Evolutionary conservation across 2,888 invertebrate genomes (phyloP).

Genomic region (Xiphydria camelus): DNA sequence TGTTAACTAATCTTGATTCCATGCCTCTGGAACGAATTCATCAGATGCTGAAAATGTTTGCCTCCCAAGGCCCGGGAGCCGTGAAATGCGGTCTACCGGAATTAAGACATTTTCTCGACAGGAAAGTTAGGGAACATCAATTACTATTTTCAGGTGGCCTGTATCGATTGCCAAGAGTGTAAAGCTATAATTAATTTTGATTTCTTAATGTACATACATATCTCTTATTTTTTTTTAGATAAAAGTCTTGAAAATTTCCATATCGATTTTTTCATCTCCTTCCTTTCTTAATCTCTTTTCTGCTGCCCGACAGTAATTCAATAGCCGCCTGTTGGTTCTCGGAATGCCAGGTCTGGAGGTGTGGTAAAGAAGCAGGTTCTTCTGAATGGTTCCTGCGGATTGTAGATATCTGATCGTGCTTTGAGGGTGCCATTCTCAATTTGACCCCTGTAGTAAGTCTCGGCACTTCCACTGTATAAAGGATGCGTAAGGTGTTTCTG

Average conservation of each 20-base stretch:
- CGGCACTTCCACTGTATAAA: slow-evolving; percentile 19
- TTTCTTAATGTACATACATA: slow-evolving; percentile 4
- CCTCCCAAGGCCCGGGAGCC: slow-evolving; percentile 85
- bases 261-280: background rate
- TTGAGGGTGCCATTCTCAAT: slow-evolving; percentile 26
- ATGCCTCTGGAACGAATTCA: slow-evolving; percentile 90
- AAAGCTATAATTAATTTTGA: too few relatives aligned
- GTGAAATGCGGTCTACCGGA: slow-evolving; percentile 89
- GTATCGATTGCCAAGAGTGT: slow-evolving; percentile 82
- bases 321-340: slow-evolving; percentile 25
- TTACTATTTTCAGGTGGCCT: slow-evolving; percentile 82
- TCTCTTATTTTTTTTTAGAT: too few relatives aligned
- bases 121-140: slow-evolving; percentile 90
- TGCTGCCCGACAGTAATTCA: slow-evolving; percentile 1
- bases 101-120: slow-evolving; percentile 84
- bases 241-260: background rate
- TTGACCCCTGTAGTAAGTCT: slow-evolving; percentile 25
- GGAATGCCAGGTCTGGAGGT: slow-evolving; percentile 20
- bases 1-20: slow-evolving; percentile 93
- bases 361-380: slow-evolving; percentile 24
- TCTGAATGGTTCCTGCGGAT: slow-evolving; percentile 27
- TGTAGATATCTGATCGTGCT: slow-evolving; percentile 18
- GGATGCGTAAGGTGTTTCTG: slow-evolving; percentile 21
- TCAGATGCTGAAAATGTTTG: slow-evolving; percentile 96
- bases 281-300: background rate